phyloP scores from a whole-genome alignment of 2,888 invertebrate species.

The Aromia moschata region DNA sequence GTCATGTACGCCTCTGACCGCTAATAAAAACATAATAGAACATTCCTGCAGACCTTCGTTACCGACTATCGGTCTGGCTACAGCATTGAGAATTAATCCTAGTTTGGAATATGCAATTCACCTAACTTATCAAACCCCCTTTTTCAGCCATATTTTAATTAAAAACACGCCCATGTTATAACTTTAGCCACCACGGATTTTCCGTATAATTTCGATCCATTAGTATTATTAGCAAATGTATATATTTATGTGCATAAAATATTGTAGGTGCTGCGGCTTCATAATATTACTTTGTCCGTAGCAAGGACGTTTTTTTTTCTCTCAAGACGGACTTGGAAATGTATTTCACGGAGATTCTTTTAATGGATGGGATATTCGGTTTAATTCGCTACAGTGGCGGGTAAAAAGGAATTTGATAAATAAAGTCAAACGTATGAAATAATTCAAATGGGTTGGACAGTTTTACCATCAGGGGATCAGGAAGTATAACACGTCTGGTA shows the following conservation, averaged over 20 bases:
- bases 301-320: background rate
- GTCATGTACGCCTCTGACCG: no score
- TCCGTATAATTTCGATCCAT: background rate
- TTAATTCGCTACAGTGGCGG: no score
- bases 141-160: constrained; percentile 2
- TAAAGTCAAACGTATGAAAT: no score
- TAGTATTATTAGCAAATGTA: no score
- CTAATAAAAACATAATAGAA: no score
- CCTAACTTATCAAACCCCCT: background rate
- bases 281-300: background rate
- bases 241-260: background rate
- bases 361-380: no score
- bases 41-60: no score
- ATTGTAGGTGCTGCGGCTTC: no score
- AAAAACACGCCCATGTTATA: constrained; percentile 7
- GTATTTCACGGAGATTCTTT: background rate
- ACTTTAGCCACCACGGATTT: background rate
- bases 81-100: background rate
- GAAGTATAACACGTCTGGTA: no score
- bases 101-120: background rate
- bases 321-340: background rate
- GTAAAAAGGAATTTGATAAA: no score
- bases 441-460: no score
- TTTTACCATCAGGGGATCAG: no score
- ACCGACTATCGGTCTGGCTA: background rate